Base-by-base conservation (phyloP, 1,140 invertebrate genomes). In the Orius insidiosus region DNA sequence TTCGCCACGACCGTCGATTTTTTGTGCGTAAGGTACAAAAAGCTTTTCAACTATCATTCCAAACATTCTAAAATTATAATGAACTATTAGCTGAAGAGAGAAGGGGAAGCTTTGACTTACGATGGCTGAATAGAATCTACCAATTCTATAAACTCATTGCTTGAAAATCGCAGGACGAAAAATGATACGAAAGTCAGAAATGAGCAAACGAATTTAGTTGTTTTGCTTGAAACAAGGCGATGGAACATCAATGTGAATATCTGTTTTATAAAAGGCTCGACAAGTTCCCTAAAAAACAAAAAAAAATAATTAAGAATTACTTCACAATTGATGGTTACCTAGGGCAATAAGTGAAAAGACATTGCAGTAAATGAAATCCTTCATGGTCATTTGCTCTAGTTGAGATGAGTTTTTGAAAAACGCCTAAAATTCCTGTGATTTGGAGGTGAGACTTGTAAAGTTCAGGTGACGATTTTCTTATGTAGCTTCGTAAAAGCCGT, bases 301-400 rank as follows among this genome's bases (percentile, higher is more conserved):
- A 50, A 31, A 44, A 42, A 34, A 44, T 30, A 31, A 37, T 41
- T 16, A 51, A 24, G 33, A 11, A 49, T 41, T 19, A 48, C 11
- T 36, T 9, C 35, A 9, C 35, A 36, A 36, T 15, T 11, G 3
- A 36, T n/a, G 66, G 76, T 78, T 68, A 80, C 75, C 64, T 63
- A 47, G 76, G 73, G 54, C 82, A 70, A 58, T 87, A 68, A 59
- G 78, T 74, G 34, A 95, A 69, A 43, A 97, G 73, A 43, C 70
- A 75, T 62, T 92, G 84, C 16, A 98, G 70, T 1, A 98, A 63
- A 58, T 83, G 76, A 61, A 98, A 96, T 18, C 92, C 94, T 68
- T 97, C 89, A 55, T 96, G 88, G 64, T 98, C 94, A 59, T 96
- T 92, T 1, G 76, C 71, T 68, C 93, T 94, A 0, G 89, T 95